Evolutionary conservation across 2,113 vertebrate species (phyloP), one percentile per base, ranked within the genome.

Genomic region (Kobus ellipsiprymnus): DNA sequence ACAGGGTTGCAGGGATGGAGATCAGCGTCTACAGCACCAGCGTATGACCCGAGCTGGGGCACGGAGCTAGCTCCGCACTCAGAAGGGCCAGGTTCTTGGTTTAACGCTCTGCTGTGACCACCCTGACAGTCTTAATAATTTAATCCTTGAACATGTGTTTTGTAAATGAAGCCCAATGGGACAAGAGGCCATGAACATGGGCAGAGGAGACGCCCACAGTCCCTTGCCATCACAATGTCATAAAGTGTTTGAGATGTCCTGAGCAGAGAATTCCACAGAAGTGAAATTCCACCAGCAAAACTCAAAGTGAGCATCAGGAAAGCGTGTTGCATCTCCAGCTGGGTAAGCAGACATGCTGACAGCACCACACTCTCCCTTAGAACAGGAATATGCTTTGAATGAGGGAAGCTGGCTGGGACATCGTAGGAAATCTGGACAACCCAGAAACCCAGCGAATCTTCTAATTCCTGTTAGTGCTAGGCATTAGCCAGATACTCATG

Each of bases 291-390:
- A 16, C 54, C 82, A 27, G 46, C 36, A 16, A 23, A 15, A 7
- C 59, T 57, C 44, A 36, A 46, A 81, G 85, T 1, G 15, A 44
- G 46, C 21, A 50, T 6, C n/a, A 33, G 36, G 48, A 17, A 27
- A 40, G 27, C 48, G 1, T 11, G 2, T 17, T 14, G 7, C 0
- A 0, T 44, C 25, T 15, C 40, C 7, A 7, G 10, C 5, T 3
- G 57, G 33, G 40, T 27, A 25, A 7, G 8, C 1, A 25, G 52
- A 94, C 27, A 19, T 0, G 12, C 30, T 48, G 84, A 78, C 0
- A 2, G 55, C 64, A 2, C 48, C 36, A 16, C 13, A 4, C 48
- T 36, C 5, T 46, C 78, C 5, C 0, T 4, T 0, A 52, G 50
- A 71, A 27, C 16, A 59, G 12, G 85, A 64, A 71, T 29, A 7